Conservation (phyloP, 2,113 vertebrate species). For the Paradoxurus hermaphroditus region DNA sequence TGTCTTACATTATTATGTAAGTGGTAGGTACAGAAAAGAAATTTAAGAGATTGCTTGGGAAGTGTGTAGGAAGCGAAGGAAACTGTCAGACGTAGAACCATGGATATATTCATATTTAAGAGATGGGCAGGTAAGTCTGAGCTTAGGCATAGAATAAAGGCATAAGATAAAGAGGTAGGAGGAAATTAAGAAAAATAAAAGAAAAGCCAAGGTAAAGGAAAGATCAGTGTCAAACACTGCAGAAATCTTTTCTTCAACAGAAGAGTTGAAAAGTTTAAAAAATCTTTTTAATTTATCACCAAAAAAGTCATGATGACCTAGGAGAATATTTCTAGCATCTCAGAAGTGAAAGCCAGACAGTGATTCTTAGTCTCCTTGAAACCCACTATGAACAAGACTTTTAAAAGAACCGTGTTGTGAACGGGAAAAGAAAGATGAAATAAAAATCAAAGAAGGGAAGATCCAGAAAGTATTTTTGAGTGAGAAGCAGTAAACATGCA, state of each 20-base stretch:
- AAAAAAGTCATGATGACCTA: background rate
- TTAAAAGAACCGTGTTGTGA: background rate
- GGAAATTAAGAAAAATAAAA: background rate
- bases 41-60: background rate
- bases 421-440: background rate
- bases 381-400: background rate
- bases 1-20: background rate
- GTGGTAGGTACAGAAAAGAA: background rate
- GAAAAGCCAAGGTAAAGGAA: background rate
- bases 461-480: background rate
- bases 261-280: background rate
- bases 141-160: background rate
- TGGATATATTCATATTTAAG: background rate
- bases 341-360: background rate
- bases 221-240: background rate
- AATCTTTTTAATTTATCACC: slow-evolving; percentile 11
- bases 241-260: background rate
- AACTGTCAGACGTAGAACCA: background rate
- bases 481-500: background rate
- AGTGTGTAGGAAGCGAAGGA: background rate
- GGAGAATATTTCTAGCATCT: background rate
- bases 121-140: background rate
- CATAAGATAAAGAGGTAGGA: background rate
- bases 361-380: background rate
- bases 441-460: background rate